These are phyloP conservation scores for Drosophila helvetica DNA, from an alignment of 2,888 invertebrate species.

Conservation along the genomic window DNA sequence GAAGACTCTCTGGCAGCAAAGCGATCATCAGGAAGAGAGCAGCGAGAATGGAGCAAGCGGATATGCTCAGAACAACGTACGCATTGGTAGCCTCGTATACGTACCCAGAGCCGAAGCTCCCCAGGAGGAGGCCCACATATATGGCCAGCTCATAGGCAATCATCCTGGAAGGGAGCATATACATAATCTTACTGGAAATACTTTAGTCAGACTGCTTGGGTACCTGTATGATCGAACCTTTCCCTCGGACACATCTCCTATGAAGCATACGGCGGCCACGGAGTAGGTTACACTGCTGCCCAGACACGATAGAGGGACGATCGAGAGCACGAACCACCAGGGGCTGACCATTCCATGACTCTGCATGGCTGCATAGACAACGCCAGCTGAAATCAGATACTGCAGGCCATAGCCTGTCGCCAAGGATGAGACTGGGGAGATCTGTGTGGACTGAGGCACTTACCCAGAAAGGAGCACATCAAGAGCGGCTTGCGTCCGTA, in stretches of 20 bases:
- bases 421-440: background rate
- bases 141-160: conserved; percentile 86
- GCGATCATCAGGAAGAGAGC: conserved; percentile 65
- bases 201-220: background rate
- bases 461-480: conserved; percentile 87
- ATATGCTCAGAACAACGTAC: conserved; percentile 72
- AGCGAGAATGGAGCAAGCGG: conserved; percentile 60
- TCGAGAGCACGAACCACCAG: conserved; percentile 85
- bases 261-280: conserved; percentile 86
- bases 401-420: conserved; percentile 74
- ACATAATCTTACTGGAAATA: background rate
- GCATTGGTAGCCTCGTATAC: conserved; percentile 83
- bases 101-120: conserved; percentile 86
- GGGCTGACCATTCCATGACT: conserved; percentile 69
- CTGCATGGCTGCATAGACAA: conserved; percentile 65
- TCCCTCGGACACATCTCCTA: conserved; percentile 87
- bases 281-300: conserved; percentile 87
- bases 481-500: conserved; percentile 90
- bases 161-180: conserved; percentile 85
- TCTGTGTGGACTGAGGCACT: conserved; percentile 37
- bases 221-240: conserved; percentile 87
- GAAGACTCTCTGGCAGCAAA: conserved; percentile 79
- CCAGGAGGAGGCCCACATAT: conserved; percentile 87
- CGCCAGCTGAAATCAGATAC: conserved; percentile 66
- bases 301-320: conserved; percentile 85